Base-by-base conservation (phyloP, 2,888 invertebrate genomes). In the Cyclophora albipunctata region DNA sequence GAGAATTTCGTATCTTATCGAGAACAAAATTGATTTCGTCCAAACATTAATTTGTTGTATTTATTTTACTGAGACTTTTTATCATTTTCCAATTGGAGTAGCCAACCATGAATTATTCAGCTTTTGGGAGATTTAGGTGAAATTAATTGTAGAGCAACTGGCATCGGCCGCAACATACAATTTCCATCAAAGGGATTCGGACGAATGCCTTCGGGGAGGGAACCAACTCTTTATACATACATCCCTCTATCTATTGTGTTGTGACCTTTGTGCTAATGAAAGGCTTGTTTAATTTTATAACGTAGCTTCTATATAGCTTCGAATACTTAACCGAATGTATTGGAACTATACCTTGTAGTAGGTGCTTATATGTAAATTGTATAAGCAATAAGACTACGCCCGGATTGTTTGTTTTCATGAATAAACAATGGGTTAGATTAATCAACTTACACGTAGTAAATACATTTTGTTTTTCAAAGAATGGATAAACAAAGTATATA, bases 161-260 rank as follows among this genome's bases (percentile, higher is more conserved):
- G 60, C 64, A 66, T 65, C 65, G 59, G 62, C 78, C 80, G 54
- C 78, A 77, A 80, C 81, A 81, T 72, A 78, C 77, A 81, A 78
- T 79, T 75, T 73, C 80, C 81, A 81, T 83, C 81, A 80, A 76
- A 80, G 74, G 79, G 75, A 69, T 73, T 75, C 68, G 64, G 60
- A 63, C 60, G 65, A 68, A 66, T 66, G 64, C 57, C 59, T 67
- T 60, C 59, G 45, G 50, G 62, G 67, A 63, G 53, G 55, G 45
- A 51, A 51, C 51, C 54, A 55, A 64, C 58, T 63, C 63, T 64
- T 57, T 57, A 57, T 51, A 50, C 49, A 52, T 54, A n/a, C n/a
- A n/a, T n/a, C n/a, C n/a, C n/a, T n/a, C n/a, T 54, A 54, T 53
- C 49, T 54, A 52, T 58, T 60, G 57, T 57, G 47, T 48, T 55